Conservation (phyloP, 1,140 invertebrate genomes). For the Asobara japonica region DNA sequence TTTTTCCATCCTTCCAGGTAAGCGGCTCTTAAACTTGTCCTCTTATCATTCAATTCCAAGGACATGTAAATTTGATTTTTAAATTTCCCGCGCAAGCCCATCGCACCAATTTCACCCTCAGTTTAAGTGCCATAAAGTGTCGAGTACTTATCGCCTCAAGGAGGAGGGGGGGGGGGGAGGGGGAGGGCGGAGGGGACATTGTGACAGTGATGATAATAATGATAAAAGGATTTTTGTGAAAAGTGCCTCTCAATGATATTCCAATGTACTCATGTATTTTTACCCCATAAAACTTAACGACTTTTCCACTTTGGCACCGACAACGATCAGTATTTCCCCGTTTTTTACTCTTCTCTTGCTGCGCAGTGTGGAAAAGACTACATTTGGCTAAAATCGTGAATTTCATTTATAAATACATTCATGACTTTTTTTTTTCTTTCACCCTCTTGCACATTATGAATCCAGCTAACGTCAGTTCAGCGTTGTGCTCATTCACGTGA, state of each 20-base stretch:
- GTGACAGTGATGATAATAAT: conserved; percentile 8
- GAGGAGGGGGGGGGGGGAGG: neutral
- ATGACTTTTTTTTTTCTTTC: too few relatives aligned
- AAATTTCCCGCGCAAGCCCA: too few relatives aligned
- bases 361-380: neutral
- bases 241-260: neutral
- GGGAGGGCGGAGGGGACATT: neutral
- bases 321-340: neutral
- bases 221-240: neutral
- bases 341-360: neutral
- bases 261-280: neutral
- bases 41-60: conserved; percentile 13
- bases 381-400: neutral
- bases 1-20: conserved; percentile 51
- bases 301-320: neutral
- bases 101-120: neutral
- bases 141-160: neutral
- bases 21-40: conserved; percentile 30
- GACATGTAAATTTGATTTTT: conserved; percentile 9
- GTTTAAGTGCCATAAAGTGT: conserved; percentile 11
- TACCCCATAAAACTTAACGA: neutral
- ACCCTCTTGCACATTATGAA: neutral
- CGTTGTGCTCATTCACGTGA: neutral
- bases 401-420: neutral
- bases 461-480: neutral